Evolutionary conservation across 2,888 invertebrate genomes (phyloP).

Genomic region (Apotomis turbidana): DNA sequence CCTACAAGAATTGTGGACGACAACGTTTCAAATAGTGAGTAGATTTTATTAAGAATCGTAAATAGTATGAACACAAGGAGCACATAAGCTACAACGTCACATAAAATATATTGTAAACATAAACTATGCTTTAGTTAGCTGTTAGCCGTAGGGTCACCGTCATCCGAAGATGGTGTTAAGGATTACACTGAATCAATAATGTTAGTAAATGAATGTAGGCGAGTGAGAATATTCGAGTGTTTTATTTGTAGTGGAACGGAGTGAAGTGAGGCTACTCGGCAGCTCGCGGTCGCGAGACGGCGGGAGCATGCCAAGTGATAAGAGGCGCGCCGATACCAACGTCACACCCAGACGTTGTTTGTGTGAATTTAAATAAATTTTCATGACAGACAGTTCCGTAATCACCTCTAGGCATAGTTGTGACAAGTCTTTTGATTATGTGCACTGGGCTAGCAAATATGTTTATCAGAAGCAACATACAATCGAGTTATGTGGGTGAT

Average conservation of each 20-base stretch:
- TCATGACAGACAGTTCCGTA: slow-evolving; percentile 84
- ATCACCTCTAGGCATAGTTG: slow-evolving; percentile 78
- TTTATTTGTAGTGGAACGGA: slow-evolving; percentile 63
- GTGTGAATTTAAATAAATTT: slow-evolving; percentile 84
- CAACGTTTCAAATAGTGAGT: slow-evolving; percentile 82
- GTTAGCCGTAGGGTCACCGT: slow-evolving; percentile 1
- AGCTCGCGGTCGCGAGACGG: slow-evolving; percentile 70
- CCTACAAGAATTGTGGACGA: slow-evolving; percentile 78
- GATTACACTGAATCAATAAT: slow-evolving; percentile 40
- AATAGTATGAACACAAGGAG: slow-evolving; percentile 8
- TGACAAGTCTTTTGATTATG: slow-evolving; percentile 71
- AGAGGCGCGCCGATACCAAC: slow-evolving; percentile 83
- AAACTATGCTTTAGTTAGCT: slow-evolving; percentile 14
- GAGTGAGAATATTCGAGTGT: slow-evolving; percentile 51
- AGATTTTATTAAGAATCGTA: slow-evolving; percentile 45
- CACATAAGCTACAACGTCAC: slow-evolving; percentile 14
- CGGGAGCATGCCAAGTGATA: slow-evolving; percentile 84
- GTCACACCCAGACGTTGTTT: slow-evolving; percentile 84
- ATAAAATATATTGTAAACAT: slow-evolving; percentile 26
- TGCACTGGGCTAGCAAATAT: slow-evolving; percentile 42
- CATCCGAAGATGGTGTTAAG: slow-evolving; percentile 19
- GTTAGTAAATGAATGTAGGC: slow-evolving; percentile 51
- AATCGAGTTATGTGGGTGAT: slow-evolving; percentile 24
- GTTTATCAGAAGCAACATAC: slow-evolving; percentile 37
- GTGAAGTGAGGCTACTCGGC: slow-evolving; percentile 61